phyloP scores from a whole-genome alignment of 2,797 vertebrate species.

The Tapirus indicus region DNA sequence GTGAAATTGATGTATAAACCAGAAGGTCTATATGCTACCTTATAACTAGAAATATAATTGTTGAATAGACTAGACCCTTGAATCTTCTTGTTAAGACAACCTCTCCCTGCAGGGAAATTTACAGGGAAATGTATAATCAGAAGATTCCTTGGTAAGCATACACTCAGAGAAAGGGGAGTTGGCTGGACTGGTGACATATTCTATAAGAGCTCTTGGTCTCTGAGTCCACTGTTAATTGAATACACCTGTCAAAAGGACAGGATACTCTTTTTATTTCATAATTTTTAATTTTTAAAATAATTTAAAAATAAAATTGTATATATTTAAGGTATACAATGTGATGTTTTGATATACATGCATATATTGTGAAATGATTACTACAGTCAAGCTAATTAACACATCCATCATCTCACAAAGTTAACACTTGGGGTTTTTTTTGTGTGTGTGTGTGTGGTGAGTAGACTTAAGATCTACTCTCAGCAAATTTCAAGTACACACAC shows the following conservation, averaged over 20 bases:
- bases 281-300: neutral
- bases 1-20: neutral
- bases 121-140: neutral
- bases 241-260: neutral
- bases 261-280: neutral
- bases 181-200: neutral
- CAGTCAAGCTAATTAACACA: neutral
- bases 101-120: neutral
- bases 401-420: neutral
- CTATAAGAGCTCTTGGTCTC: neutral
- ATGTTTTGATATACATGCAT: neutral
- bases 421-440: no score
- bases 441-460: neutral
- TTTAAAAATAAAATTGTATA: neutral
- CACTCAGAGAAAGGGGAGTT: neutral
- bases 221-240: neutral
- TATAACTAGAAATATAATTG: neutral
- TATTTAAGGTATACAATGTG: neutral
- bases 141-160: neutral
- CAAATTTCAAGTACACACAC: neutral
- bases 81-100: neutral
- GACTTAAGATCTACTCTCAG: neutral
- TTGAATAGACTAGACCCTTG: neutral
- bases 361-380: neutral
- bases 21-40: neutral